These are phyloP conservation scores for Coregonus sp. DNA, from an alignment of 2,797 vertebrate species.

Conservation along the genomic window DNA sequence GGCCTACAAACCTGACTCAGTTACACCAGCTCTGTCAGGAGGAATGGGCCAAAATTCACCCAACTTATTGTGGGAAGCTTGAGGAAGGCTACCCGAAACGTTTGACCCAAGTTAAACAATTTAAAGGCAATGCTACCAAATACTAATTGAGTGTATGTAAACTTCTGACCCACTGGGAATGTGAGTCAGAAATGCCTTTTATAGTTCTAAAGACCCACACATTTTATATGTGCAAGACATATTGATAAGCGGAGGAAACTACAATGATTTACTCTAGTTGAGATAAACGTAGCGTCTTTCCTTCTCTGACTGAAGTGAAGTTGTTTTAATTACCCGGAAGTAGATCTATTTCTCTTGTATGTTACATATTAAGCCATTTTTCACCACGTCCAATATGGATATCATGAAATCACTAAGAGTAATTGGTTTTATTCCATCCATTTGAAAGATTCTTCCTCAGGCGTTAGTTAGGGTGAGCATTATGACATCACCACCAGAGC, in stretches of 20 bases:
- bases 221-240: neutral
- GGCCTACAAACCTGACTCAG: too few relatives aligned
- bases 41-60: too few relatives aligned
- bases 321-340: neutral
- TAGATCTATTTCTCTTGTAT: neutral
- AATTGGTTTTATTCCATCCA: neutral
- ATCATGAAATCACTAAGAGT: neutral
- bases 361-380: neutral
- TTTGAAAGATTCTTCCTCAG: neutral
- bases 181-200: too few relatives aligned
- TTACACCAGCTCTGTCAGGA: too few relatives aligned
- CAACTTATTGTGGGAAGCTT: too few relatives aligned
- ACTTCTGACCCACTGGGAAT: too few relatives aligned
- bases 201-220: too few relatives aligned
- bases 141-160: too few relatives aligned
- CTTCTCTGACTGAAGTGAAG: neutral
- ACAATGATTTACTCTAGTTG: neutral
- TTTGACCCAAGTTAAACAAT: too few relatives aligned
- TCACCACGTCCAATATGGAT: neutral
- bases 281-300: neutral
- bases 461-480: neutral
- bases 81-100: too few relatives aligned
- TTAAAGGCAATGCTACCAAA: too few relatives aligned
- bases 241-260: neutral
- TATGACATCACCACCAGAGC: conserved; percentile 11